Evolutionary conservation across 2,797 vertebrate genomes (phyloP), one percentile per base, ranked within the genome.

Genomic region (Chelmon rostratus): DNA sequence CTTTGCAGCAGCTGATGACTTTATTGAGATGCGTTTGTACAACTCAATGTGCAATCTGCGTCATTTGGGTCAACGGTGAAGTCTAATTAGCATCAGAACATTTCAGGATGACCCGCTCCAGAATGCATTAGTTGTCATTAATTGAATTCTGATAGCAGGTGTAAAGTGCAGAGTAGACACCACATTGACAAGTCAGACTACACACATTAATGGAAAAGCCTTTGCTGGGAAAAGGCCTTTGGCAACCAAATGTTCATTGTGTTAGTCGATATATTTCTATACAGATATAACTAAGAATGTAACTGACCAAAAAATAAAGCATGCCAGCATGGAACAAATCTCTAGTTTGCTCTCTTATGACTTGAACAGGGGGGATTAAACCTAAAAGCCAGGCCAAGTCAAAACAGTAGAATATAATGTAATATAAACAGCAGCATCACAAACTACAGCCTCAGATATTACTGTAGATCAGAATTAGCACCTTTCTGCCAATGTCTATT

Each of bases 61-160:
- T 81, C 58, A 88, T 86, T 58, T 81, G 66, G 87, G 79, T 88
- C 81, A 90, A 28, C 61, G 40, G 57, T 54, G 47, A 28, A 63
- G 73, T 61, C 57, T 81, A 84, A 79, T 92, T 86, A 84, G 81
- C 68, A 68, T 49, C 40, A n/a, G 58, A 72, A 59, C 73, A 63
- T 79, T 84, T 89, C 71, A 50, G 81, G 38, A 38, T 87, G 86
- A 81, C 83, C 79, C 6, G 1, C 50, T 82, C 33, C 57, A 40
- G 63, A 86, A 64, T 86, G 82, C 93, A 94, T 94, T 94, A 92
- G 86, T 74, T 58, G 72, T 81, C 94, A 91, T 94, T 94, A 82
- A 94, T 92, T 93, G 91, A 94, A 89, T 91, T 92, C 57, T 47
- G 88, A 87, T 89, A 86, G 42, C 56, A 81, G 81, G 82, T 88